phyloP scores from a whole-genome alignment of 1,140 invertebrate genomes.

The Pissodes strobi region DNA sequence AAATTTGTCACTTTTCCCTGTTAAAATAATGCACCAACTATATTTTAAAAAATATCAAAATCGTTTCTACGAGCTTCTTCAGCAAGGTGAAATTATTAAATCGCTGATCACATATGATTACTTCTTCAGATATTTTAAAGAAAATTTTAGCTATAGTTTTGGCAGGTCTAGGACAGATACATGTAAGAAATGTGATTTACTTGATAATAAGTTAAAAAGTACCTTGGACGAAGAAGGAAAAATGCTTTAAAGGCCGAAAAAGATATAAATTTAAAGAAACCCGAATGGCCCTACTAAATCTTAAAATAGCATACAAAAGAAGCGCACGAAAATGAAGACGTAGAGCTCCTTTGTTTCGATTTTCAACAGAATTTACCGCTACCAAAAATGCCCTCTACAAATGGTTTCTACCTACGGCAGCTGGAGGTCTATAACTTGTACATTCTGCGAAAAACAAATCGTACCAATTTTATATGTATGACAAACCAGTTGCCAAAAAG shows the following conservation, averaged over 20 bases:
- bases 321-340: neutral
- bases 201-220: neutral
- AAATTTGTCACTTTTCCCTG: too few species aligned
- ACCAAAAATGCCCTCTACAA: neutral
- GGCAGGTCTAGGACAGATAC: neutral
- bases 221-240: neutral
- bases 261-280: neutral
- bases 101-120: neutral
- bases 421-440: neutral
- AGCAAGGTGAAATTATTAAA: neutral
- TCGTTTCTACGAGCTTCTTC: neutral
- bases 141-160: neutral
- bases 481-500: neutral
- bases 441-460: neutral
- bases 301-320: neutral
- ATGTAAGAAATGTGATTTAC: neutral
- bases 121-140: neutral
- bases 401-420: neutral
- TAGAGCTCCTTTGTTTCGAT: neutral
- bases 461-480: neutral
- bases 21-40: neutral
- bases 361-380: conserved; percentile 3
- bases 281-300: neutral
- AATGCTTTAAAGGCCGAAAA: too few species aligned
- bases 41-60: neutral